Evolutionary conservation across 2,888 invertebrate genomes (phyloP).

Genomic region (Lamellibrachia columna): DNA sequence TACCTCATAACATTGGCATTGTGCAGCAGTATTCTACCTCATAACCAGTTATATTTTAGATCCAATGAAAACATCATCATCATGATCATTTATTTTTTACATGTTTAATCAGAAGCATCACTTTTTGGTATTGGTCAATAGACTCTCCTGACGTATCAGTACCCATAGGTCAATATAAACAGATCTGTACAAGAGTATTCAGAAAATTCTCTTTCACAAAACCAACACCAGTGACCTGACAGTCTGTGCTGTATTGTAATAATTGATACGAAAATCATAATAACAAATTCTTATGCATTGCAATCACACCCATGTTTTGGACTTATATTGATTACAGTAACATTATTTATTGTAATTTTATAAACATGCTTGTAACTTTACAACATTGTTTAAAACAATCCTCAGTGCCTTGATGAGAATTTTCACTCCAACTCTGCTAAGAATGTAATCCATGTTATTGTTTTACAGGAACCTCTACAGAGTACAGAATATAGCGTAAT

Average conservation of each 20-base stretch:
- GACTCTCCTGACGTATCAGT: neutral
- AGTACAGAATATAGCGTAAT: too few relatives aligned
- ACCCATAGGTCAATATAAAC: neutral
- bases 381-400: too few relatives aligned
- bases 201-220: neutral
- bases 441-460: too few relatives aligned
- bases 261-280: neutral
- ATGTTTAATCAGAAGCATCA: neutral
- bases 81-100: neutral
- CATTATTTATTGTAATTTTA: neutral
- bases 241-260: neutral
- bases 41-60: neutral
- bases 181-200: neutral
- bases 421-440: too few relatives aligned
- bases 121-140: neutral
- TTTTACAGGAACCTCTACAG: too few relatives aligned
- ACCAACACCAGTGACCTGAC: neutral
- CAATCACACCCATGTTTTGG: neutral
- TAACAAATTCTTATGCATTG: neutral
- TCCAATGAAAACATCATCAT: neutral
- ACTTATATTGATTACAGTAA: neutral
- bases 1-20: neutral
- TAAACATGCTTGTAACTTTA: neutral
- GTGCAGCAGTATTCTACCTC: neutral
- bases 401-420: too few relatives aligned